phyloP scores from a whole-genome alignment of 2,113 vertebrate genomes.

The Vulpes vulpes region DNA sequence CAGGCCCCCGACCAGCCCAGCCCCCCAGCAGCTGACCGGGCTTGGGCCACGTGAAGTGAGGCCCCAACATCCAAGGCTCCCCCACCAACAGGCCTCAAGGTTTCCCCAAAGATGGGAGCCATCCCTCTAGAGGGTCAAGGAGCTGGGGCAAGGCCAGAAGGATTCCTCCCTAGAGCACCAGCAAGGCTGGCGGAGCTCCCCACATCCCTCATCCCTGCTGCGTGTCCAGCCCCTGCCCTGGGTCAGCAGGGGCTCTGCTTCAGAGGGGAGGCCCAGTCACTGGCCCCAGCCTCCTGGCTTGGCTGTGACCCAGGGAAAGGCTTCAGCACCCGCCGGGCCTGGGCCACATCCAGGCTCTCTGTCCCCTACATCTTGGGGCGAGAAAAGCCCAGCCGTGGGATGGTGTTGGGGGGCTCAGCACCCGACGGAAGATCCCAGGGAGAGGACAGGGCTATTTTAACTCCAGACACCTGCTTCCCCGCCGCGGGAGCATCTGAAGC shows the following conservation, averaged over 20 bases:
- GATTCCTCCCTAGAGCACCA: not conserved
- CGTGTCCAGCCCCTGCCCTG: not conserved
- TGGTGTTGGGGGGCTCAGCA: not conserved
- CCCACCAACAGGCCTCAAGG: not conserved
- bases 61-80: not conserved
- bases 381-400: not conserved
- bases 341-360: not conserved
- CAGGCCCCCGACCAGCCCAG: not conserved
- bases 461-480: too few species aligned
- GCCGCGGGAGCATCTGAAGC: not conserved
- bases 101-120: not conserved
- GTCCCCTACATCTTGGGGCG: not conserved
- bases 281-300: not conserved
- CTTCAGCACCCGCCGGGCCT: not conserved
- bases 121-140: too few species aligned
- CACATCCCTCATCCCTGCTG: not conserved
- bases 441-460: not conserved
- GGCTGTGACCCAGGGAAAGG: not conserved
- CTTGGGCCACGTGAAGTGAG: not conserved
- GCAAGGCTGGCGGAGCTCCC: not conserved
- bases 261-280: not conserved
- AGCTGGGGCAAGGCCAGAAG: rapidly evolving
- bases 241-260: not conserved
- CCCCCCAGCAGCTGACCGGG: not conserved
- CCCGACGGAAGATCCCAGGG: too few species aligned